These are phyloP conservation scores for Caenorhabditis macrosperma DNA, from an alignment of 2,888 invertebrate genomes.

Conservation along the genomic window DNA sequence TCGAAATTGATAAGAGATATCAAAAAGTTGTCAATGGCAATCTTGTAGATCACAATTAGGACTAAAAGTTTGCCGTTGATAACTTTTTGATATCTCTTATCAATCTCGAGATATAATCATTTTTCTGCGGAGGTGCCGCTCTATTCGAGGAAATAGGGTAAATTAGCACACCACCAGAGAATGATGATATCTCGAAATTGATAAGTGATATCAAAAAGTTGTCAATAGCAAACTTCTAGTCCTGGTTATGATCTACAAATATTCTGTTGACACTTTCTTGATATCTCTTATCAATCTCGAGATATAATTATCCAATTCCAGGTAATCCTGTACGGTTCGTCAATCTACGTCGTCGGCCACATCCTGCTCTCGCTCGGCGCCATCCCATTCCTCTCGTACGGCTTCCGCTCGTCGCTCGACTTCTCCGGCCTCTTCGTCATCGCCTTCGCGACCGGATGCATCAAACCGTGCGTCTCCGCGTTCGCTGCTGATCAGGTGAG, in stretches of 20 bases:
- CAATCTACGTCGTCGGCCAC: constrained; percentile 82
- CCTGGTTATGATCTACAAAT: neutral
- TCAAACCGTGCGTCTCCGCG: constrained; percentile 95
- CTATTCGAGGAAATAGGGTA: neutral
- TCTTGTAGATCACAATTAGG: neutral
- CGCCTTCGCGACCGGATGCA: constrained; percentile 93
- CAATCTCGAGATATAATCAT: no score
- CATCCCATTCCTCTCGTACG: constrained; percentile 78
- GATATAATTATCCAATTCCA: constrained; percentile 17
- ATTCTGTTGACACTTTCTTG: no score
- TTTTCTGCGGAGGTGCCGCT: no score
- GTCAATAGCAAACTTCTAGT: neutral
- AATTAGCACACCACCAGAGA: no score
- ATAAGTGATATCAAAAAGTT: neutral
- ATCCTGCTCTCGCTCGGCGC: constrained; percentile 81
- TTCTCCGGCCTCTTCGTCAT: constrained; percentile 86
- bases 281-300: no score
- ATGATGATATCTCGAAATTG: neutral
- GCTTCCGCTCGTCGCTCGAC: constrained; percentile 69
- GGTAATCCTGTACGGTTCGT: constrained; percentile 84
- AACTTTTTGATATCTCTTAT: no score
- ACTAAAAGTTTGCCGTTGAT: no score
- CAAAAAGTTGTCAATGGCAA: no score
- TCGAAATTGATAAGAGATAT: neutral
- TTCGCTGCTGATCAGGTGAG: constrained; percentile 90